phyloP scores from a whole-genome alignment of 2,888 invertebrate genomes.

The Crossocerus cetratus region DNA sequence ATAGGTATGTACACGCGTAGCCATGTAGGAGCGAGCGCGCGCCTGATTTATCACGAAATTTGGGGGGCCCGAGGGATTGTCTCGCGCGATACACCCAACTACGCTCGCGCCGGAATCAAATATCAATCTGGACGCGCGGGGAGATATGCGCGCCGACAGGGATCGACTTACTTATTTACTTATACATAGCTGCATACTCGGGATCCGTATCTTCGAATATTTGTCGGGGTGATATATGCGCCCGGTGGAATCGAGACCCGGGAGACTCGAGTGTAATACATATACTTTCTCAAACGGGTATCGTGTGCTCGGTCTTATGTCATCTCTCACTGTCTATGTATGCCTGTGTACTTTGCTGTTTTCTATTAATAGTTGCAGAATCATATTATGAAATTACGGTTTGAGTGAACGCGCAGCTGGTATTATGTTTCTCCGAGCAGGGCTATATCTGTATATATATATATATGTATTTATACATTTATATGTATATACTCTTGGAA shows the following conservation, averaged over 20 bases:
- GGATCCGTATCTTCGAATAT: not conserved
- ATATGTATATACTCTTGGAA: too few species aligned
- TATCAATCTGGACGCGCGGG: not conserved
- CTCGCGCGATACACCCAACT: not conserved
- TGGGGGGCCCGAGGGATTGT: slow-evolving; percentile 1
- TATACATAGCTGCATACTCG: not conserved
- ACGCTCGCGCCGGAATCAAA: not conserved
- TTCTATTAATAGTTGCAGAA: too few species aligned
- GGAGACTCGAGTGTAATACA: not conserved
- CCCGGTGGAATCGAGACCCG: not conserved
- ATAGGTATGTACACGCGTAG: not conserved
- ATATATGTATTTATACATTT: too few species aligned
- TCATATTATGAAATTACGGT: too few species aligned
- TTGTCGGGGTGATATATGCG: slow-evolving; percentile 4
- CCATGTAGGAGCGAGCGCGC: not conserved
- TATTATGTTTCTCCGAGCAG: too few species aligned
- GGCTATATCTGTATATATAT: too few species aligned
- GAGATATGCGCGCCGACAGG: not conserved
- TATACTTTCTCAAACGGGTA: too few species aligned
- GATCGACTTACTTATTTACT: slow-evolving; percentile 4
- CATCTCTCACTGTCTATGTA: too few species aligned
- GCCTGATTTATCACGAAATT: slow-evolving; percentile 3
- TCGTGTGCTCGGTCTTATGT: too few species aligned
- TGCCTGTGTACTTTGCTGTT: too few species aligned
- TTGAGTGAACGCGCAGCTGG: too few species aligned